Percentiles rank a stretch among this genome's conserved stretches.
Evolutionary conservation across 2,113 vertebrate species (phyloP).

Genomic region (Eolophus roseicapilla): DNA sequence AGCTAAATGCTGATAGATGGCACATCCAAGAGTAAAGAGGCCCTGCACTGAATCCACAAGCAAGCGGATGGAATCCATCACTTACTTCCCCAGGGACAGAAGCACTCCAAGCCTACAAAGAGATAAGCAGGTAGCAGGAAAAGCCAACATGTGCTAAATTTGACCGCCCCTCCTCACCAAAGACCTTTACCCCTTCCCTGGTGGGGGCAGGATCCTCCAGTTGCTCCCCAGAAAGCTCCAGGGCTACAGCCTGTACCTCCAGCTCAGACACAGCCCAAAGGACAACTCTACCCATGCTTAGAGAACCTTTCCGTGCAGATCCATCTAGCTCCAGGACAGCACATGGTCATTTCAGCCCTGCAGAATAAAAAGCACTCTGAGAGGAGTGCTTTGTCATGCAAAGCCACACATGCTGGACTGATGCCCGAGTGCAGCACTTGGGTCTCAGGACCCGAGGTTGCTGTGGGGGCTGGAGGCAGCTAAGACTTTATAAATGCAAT

Average conservation of each 20-base stretch:
- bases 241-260: neutral
- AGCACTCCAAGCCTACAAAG: neutral
- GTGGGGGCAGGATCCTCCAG: neutral
- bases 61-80: neutral
- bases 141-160: neutral
- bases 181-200: neutral
- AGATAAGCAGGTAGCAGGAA: neutral
- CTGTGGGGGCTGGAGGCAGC: neutral
- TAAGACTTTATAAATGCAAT: neutral
- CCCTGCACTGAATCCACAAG: conserved; percentile 2
- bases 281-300: neutral
- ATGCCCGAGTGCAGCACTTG: neutral
- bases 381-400: neutral
- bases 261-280: neutral
- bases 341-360: neutral
- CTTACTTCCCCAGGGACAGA: neutral
- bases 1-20: neutral
- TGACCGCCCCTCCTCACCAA: neutral
- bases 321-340: neutral
- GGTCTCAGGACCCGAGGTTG: neutral
- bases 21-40: neutral
- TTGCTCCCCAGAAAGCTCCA: neutral
- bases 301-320: neutral
- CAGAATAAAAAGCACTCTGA: neutral
- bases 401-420: neutral